phyloP scores from a whole-genome alignment of 2,113 vertebrate genomes.

The Gymnocephalus cernua region DNA sequence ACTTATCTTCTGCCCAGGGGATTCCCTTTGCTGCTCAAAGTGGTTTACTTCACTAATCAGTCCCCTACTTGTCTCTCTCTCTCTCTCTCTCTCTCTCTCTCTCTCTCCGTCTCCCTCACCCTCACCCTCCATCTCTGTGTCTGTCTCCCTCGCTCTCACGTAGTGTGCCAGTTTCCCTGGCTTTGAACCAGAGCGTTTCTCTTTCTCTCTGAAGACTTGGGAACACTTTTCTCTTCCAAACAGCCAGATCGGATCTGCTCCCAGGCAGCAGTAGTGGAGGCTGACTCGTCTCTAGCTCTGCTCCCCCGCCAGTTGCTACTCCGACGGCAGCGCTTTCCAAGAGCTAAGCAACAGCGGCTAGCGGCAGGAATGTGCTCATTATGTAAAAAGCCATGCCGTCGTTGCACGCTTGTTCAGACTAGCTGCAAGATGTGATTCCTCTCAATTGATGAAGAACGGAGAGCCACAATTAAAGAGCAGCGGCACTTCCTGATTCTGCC shows the following conservation, averaged over 20 bases:
- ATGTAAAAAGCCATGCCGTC: slow-evolving; percentile 56
- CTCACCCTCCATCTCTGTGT: slow-evolving; percentile 60
- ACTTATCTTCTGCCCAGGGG: slow-evolving; percentile 74
- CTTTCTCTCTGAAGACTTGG: slow-evolving; percentile 68
- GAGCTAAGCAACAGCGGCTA: slow-evolving; percentile 73
- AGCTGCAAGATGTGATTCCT: slow-evolving; percentile 66
- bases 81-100: slow-evolving; percentile 44
- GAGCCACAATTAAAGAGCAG: slow-evolving; percentile 50
- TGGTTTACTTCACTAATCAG: slow-evolving; percentile 81
- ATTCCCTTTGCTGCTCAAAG: slow-evolving; percentile 72
- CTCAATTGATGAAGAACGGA: slow-evolving; percentile 41
- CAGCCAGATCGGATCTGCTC: slow-evolving; percentile 78
- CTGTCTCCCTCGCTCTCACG: slow-evolving; percentile 47
- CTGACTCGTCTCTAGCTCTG: slow-evolving; percentile 67
- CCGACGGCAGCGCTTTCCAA: slow-evolving; percentile 68
- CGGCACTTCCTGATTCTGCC: slow-evolving; percentile 35
- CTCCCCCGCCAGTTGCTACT: slow-evolving; percentile 64
- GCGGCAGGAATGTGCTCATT: slow-evolving; percentile 64
- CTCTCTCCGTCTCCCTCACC: slow-evolving; percentile 40
- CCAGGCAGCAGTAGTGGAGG: slow-evolving; percentile 64
- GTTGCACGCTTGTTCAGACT: slow-evolving; percentile 59
- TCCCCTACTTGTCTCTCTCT: slow-evolving; percentile 69
- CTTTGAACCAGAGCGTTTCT: slow-evolving; percentile 76
- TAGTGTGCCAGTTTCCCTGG: slow-evolving; percentile 74
- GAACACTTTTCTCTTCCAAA: slow-evolving; percentile 74